Base-by-base conservation (phyloP, 2,113 vertebrate species). In the Phyllopteryx taeniolatus region DNA sequence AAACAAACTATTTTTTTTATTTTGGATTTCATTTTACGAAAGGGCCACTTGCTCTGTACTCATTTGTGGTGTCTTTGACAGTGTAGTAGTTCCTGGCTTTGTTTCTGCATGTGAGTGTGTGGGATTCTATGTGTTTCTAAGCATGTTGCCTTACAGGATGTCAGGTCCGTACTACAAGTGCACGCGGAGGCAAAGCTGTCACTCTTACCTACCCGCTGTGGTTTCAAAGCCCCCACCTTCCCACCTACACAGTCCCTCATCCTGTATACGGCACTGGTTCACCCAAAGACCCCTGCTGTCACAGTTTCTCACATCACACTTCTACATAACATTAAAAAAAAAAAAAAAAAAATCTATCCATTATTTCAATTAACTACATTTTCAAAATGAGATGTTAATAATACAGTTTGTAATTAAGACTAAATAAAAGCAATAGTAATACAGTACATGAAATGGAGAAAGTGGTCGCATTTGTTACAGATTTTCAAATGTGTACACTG, bases 201-300 rank as follows among this genome's bases (percentile, higher is more conserved):
- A 83, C 51, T 80, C 68, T 86, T 73, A 80, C 70, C 77, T 83
- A 81, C 86, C 87, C 91, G 77, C 73, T 92, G 92, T 89, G 92
- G 92, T 93, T 93, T 89, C 73, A 71, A 75, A 90, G 83, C 87
- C 89, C 92, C 92, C 91, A 86, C 88, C 77, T 87, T 85, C 74
- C 78, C 90, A 87, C 88, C 87, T 83, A 88, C 90, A 89, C 71
- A 77, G 43, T 76, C 83, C 82, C 80, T 90, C 91, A 91, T 91
- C 89, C 85, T 90, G 87, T 85, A 63, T 79, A 81, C 85, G 10
- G 81, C 83, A 78, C 72, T 77, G 75, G 73, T 72, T 85, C 54
- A 71, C 75, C 79, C 73, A 79, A 39, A 87, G 84, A 88, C 81
- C 87, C 84, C 60, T 42, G 9, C 1, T 79, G 65, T 87, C 87